A percentile compares a stretch with the other conserved stretches of the same genome.
phyloP scores from a whole-genome alignment of 2,797 vertebrate genomes.

The Sparidentex hasta region DNA sequence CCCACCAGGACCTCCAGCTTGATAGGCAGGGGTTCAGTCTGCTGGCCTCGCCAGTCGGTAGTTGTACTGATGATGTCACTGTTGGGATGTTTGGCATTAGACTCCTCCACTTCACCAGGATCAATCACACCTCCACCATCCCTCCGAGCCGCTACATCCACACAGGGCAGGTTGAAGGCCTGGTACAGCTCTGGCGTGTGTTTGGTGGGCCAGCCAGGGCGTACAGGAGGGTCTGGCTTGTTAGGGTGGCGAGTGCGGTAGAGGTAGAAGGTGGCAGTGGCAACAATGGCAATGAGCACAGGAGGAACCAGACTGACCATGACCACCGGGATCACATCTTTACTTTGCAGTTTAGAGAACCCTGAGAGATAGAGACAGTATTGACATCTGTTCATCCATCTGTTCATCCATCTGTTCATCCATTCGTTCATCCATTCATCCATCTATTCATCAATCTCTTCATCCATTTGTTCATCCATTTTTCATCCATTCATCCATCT shows the following conservation, averaged over 20 bases:
- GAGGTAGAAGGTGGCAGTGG: conserved; percentile 88
- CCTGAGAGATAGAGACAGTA: conserved; percentile 72
- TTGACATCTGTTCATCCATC: not conserved
- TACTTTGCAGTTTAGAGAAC: conserved; percentile 89
- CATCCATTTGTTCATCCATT: not conserved
- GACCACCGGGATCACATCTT: conserved; percentile 92
- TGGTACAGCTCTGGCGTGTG: conserved; percentile 73
- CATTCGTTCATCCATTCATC: too few species aligned
- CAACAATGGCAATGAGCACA: conserved; percentile 86
- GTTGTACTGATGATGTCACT: conserved; percentile 58
- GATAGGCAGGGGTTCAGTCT: conserved; percentile 86
- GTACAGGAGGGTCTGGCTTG: conserved; percentile 82
- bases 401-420: not conserved
- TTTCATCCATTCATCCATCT: too few species aligned
- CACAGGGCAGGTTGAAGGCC: conserved; percentile 65
- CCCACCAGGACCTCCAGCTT: conserved; percentile 90
- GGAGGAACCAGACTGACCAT: conserved; percentile 91
- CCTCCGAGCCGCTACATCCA: conserved; percentile 54
- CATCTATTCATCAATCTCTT: not conserved
- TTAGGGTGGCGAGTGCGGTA: conserved; percentile 87
- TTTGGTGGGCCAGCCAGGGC: conserved; percentile 83
- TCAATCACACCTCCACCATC: conserved; percentile 33
- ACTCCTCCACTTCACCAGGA: conserved; percentile 49
- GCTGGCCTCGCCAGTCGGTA: conserved; percentile 56
- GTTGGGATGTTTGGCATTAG: conserved; percentile 73